Evolutionary conservation across 2,113 vertebrate genomes (phyloP), one percentile per base, ranked within the genome.

Genomic region (Sylvilagus bachmani): DNA sequence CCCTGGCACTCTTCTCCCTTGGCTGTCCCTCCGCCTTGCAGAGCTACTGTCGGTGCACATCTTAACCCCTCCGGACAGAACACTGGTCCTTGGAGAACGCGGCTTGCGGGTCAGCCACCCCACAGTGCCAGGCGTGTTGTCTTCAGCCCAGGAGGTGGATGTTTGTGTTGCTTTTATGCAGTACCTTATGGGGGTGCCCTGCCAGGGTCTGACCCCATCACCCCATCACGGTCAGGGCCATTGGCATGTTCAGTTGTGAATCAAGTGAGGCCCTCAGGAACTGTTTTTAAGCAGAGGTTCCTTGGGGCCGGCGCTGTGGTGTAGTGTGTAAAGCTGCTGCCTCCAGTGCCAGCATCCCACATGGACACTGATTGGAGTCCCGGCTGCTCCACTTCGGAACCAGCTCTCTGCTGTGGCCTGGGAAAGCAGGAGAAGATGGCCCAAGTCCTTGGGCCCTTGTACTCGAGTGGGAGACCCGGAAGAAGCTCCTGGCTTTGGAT

Each of bases 171-270:
- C 61, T 91, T 91, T 84, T 74, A 70, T 11, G 14, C 5, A 36
- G 9, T 53, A 53, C n/a, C 58, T 85, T 58, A 2, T 89, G 33
- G 27, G 67, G 75, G 3, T 80, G 38, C 22, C 67, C n/a, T 78
- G 1, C 58, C 58, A 36, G 1, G 73, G 31, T 95, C 44, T 79
- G 51, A 90, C 36, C 78, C 78, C 33, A 81, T 31, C 33, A 89
- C 55, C 33, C 86, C 29, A 16, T 81, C 33, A 55, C 53, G 11
- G 91, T 66, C 66, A 36, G 13, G 55, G 87, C 86, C 38, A 29
- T 74, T 73, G 33, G 79, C 36, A n/a, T 83, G 36, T 90, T 83
- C 66, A 81, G 82, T 94, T 92, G 51, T 78, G 73, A 66, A n/a
- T 85, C 82, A 82, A 93, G 53, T 83, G 58, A 89, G 83, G 44